Evolutionary conservation across 2,113 vertebrate species (phyloP).

Genomic region (Microtus richardsoni): DNA sequence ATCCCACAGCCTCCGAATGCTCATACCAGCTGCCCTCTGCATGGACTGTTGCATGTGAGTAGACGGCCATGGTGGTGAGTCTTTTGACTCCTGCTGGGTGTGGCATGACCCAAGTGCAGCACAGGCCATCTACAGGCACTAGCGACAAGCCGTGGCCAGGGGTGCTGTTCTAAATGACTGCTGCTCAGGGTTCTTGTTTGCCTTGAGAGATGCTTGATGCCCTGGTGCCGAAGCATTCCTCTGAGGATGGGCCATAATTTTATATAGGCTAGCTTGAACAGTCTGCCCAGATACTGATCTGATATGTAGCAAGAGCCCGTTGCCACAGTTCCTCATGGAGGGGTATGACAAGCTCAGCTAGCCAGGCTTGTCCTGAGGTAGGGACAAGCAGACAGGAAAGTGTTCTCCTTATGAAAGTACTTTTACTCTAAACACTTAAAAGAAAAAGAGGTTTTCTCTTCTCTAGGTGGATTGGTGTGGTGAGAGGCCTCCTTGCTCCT

Average conservation of each 20-base stretch:
- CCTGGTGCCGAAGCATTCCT: not conserved
- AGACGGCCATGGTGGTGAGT: slow-evolving; percentile 92
- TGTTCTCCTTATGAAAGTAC: slow-evolving; percentile 32
- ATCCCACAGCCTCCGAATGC: slow-evolving; percentile 91
- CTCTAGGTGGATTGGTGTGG: slow-evolving; percentile 48
- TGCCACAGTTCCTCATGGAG: not conserved
- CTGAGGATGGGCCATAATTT: slow-evolving; percentile 49
- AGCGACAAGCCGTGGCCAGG: slow-evolving; percentile 80
- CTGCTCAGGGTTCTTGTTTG: slow-evolving; percentile 77
- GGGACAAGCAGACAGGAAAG: not conserved
- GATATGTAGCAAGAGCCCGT: not conserved
- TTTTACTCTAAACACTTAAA: slow-evolving; percentile 9
- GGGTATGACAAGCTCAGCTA: not conserved
- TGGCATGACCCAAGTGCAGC: slow-evolving; percentile 90
- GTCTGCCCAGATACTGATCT: not conserved
- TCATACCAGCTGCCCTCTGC: slow-evolving; percentile 91
- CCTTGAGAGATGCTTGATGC: slow-evolving; percentile 60
- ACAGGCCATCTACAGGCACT: slow-evolving; percentile 86
- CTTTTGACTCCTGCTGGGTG: slow-evolving; percentile 90
- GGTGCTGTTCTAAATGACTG: slow-evolving; percentile 75
- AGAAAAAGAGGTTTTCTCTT: slow-evolving; percentile 31
- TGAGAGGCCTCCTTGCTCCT: slow-evolving; percentile 1
- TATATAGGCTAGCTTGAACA: slow-evolving; percentile 34
- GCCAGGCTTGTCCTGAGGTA: not conserved
- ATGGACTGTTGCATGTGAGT: slow-evolving; percentile 98